Base-by-base conservation (phyloP, 92 coral and sea anemone genomes). In the Porites divaricata region DNA sequence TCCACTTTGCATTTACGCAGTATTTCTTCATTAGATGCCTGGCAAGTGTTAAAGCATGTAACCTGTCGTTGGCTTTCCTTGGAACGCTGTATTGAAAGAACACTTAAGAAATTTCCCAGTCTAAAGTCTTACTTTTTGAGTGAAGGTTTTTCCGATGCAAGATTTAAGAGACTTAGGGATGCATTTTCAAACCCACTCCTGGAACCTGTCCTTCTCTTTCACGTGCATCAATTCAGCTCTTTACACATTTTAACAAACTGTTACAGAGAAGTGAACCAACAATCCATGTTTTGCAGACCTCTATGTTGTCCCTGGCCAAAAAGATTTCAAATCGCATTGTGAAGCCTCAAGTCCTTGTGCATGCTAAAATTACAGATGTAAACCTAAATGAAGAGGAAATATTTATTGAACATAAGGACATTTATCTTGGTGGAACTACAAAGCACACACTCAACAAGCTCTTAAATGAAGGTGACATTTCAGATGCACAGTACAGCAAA, bases 181-280 rank as follows among this genome's bases (percentile, higher is more conserved):
- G n/a, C n/a, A n/a, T n/a, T n/a, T n/a, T n/a, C n/a, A n/a, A n/a
- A n/a, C n/a, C 88, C 84, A 10, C 64, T 83, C n/a, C 11, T 83
- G 68, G 91, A 77, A 52, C 74, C 83, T 53, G 80, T 88, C 84
- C 73, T 82, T 45, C 79, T 82, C 8, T 82, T 83, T 78, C 80
- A 88, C 26, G 24, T 52, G 87, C 88, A 66, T 59, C 84, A 28
- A 83, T 88, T 25, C 91, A 81, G 80, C 23, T 88, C 75, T 82
- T 88, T 66, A 88, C 88, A 14, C 53, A 82, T 22, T 88, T 88
- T 28, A 76, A 76, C 64, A 81, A 88, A 67, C 83, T 88, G 2
- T 49, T 88, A 24, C 91, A 82, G 79, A 82, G 74, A 88, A 88
- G 83, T 78, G 87, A 81, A 21, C 86, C 86, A 22, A 73, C 86